Conservation (phyloP, 2,113 vertebrate genomes). For the Alligator mississippiensis region DNA sequence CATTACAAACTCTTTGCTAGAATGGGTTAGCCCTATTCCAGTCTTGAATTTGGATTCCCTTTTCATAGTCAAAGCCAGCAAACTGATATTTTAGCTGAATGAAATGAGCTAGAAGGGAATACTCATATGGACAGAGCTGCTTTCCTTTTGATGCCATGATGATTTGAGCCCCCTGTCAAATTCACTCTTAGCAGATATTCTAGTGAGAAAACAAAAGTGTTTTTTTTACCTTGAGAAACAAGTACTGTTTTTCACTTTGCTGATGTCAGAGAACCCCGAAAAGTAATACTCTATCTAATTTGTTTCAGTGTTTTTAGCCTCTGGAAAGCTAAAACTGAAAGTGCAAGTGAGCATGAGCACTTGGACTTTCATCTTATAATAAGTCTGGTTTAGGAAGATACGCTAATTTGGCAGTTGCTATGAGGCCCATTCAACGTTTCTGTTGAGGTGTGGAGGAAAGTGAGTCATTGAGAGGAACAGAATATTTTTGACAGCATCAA, state of each 20-base stretch:
- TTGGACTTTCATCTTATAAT: fast-evolving
- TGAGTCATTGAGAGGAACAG: neutral
- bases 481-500: neutral
- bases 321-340: neutral
- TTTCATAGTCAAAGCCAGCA: neutral
- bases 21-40: neutral
- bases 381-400: neutral
- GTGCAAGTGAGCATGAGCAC: neutral
- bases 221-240: neutral
- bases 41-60: neutral
- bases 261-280: neutral
- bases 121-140: neutral
- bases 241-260: neutral
- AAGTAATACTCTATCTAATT: neutral
- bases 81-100: neutral
- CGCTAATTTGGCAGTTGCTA: neutral
- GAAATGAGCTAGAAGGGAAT: neutral
- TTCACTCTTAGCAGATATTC: neutral
- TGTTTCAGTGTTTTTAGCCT: neutral
- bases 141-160: neutral
- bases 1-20: neutral
- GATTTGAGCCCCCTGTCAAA: neutral
- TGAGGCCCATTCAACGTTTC: neutral
- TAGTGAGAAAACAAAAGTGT: neutral
- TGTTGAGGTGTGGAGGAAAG: constrained; percentile 19